These are phyloP conservation scores for Cossypha niveicapilla DNA, from an alignment of 2,797 vertebrate species.

Conservation along the genomic window DNA sequence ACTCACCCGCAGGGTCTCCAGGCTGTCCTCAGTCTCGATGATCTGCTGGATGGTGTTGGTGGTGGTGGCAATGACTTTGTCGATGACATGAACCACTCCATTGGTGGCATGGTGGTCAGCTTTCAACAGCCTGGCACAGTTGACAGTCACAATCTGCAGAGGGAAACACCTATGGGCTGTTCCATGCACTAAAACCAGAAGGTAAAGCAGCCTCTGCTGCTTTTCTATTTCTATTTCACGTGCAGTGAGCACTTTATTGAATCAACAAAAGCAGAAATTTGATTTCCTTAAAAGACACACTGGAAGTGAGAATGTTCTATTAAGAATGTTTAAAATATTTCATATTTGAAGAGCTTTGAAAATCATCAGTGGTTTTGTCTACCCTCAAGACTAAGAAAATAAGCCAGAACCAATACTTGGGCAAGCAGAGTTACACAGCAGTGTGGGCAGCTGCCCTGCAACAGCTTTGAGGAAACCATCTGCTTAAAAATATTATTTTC, in stretches of 20 bases:
- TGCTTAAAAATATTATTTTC: background rate
- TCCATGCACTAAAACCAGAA: background rate
- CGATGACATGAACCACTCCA: slow-evolving; percentile 94
- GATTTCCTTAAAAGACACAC: background rate
- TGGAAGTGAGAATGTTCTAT: background rate
- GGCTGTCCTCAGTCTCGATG: slow-evolving; percentile 87
- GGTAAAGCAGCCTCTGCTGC: background rate
- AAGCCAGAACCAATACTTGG: background rate
- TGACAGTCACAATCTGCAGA: slow-evolving; percentile 90
- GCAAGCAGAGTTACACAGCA: background rate
- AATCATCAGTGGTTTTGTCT: background rate
- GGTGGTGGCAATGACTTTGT: slow-evolving; percentile 92
- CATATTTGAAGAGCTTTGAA: background rate
- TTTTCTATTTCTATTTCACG: background rate
- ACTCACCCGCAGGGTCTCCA: slow-evolving; percentile 90
- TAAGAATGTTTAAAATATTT: background rate
- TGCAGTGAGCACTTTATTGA: accelerated
- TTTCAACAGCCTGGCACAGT: slow-evolving; percentile 93
- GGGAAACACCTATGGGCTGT: background rate
- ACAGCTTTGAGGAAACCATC: background rate
- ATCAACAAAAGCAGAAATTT: background rate
- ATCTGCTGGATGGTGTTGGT: slow-evolving; percentile 85
- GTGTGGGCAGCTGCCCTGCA: background rate
- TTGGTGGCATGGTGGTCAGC: slow-evolving; percentile 95
- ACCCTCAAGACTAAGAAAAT: background rate